phyloP scores from a whole-genome alignment of 2,797 vertebrate genomes.

The Tamandua tetradactyla region DNA sequence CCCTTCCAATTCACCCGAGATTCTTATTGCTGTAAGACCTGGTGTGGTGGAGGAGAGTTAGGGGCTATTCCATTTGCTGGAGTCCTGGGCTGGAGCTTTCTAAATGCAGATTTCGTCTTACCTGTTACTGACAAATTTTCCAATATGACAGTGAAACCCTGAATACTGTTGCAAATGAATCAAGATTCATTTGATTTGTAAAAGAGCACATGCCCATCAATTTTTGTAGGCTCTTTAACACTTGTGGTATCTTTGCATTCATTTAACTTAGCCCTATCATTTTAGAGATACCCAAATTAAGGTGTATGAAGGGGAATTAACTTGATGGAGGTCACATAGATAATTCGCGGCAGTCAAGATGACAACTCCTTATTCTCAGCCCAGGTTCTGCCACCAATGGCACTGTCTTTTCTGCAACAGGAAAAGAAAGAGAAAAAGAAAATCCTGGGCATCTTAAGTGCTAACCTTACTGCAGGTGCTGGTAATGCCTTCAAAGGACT shows the following conservation, averaged over 20 bases:
- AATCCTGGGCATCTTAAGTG: background rate
- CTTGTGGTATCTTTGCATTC: background rate
- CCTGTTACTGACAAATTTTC: background rate
- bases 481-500: background rate
- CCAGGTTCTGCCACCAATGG: background rate
- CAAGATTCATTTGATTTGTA: background rate
- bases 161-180: background rate
- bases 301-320: background rate
- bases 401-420: background rate
- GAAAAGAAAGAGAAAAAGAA: background rate
- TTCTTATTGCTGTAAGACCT: background rate
- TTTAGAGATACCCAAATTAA: background rate
- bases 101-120: background rate
- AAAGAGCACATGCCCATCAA: background rate
- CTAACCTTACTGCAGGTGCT: background rate
- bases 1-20: background rate
- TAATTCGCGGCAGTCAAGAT: background rate
- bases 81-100: background rate
- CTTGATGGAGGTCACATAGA: background rate
- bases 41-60: background rate
- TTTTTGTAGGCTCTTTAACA: background rate
- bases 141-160: background rate
- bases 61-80: rapidly evolving
- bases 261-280: background rate
- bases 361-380: background rate